These are phyloP conservation scores for Limnodromus scolopaceus DNA, from an alignment of 2,797 vertebrate genomes.

Conservation along the genomic window DNA sequence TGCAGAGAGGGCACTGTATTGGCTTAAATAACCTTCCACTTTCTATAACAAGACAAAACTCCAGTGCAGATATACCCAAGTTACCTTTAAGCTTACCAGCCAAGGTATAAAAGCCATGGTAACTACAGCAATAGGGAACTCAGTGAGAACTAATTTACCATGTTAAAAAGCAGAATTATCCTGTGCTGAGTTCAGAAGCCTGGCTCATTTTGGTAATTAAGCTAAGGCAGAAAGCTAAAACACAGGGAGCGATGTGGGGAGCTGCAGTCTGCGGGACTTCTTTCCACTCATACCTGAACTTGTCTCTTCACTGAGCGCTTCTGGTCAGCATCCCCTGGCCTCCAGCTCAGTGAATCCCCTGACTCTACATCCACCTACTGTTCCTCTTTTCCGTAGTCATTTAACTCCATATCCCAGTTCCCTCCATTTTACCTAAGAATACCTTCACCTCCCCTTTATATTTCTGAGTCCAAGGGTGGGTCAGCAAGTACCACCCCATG, in stretches of 20 bases:
- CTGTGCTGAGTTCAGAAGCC: neutral
- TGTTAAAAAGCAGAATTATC: neutral
- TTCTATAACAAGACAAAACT: neutral
- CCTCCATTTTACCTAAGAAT: neutral
- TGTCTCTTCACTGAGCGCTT: neutral
- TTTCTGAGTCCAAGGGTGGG: fast-evolving
- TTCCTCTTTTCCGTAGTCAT: neutral
- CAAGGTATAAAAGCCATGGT: neutral
- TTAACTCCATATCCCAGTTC: neutral
- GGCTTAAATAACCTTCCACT: neutral
- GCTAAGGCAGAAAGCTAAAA: neutral
- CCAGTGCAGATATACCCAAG: neutral
- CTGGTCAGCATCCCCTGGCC: neutral
- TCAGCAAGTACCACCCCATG: neutral
- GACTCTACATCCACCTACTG: neutral
- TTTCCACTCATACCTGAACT: fast-evolving
- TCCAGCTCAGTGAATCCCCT: neutral
- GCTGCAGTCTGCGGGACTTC: fast-evolving
- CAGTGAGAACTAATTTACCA: neutral
- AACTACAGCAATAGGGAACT: neutral
- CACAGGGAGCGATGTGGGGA: neutral
- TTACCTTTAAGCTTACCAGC: neutral
- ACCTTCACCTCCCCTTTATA: fast-evolving
- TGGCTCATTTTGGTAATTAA: neutral
- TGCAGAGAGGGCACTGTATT: neutral